Base-by-base conservation (phyloP, 2,888 invertebrate species). In the Campoplex capitator region DNA sequence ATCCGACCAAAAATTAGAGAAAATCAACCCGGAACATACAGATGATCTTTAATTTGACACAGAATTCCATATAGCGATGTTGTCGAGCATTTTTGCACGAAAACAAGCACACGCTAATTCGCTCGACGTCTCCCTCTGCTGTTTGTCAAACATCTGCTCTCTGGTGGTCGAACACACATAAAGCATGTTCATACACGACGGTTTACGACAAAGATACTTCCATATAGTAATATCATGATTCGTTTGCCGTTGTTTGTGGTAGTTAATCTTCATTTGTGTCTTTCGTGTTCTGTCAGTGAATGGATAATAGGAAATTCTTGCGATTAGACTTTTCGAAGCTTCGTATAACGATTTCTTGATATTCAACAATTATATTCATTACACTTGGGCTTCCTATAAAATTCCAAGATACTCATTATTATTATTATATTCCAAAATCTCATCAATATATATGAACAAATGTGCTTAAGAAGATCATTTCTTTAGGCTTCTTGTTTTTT, bases 31-130 rank as follows among this genome's bases (percentile, higher is more conserved):
- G 28, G 58, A 38, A 67, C 18, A 38, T 18, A n/a, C 35, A 13
- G 23, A 45, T 3, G 45, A n/a, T 73, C 16, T 35, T 35, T 18
- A 6, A 54, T 18, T 73, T 35, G 35, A 38, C 54, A 23, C 35
- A 48, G 54, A 54, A 70, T 79, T 11, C 16, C 78, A 18, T 42
- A 42, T 68, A 71, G 58, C 48, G 56, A 67, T 28, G 68, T 56
- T 68, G 48, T 28, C 35, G 82, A 42, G 70, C 45, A 45, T 58
- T 84, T 79, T 79, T 67, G 68, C 79, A 62, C 68, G 81, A 77
- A 70, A 78, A 85, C 85, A 85, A 85, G 81, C 77, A 65, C 45
- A 58, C 77, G 85, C 81, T 85, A 85, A 85, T 85, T 85, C 82
- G 73, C 85, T 58, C 81, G 35, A 38, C 71, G 35, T 76, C 68